Base-by-base conservation (phyloP, 2,113 vertebrate genomes). In the Zootoca vivipara region DNA sequence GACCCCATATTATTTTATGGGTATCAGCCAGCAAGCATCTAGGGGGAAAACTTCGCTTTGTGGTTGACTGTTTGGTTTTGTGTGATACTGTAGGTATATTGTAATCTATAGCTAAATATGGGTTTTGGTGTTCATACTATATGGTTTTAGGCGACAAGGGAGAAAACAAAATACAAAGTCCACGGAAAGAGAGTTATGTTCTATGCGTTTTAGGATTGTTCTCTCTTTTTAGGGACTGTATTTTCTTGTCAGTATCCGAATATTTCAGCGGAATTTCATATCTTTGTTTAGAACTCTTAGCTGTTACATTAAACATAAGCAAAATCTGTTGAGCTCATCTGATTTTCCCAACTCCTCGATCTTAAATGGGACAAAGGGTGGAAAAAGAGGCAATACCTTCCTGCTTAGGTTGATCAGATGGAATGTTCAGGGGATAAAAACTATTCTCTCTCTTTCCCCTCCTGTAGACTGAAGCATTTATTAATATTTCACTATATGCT, bases 71-170 rank as follows among this genome's bases (percentile, higher is more conserved):
- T 62, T 0, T 0, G 82, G 2, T 56, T 79, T 86, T 92, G 81
- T 70, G 74, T 89, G 26, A 79, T 83, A 67, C 4, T 90, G 72
- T 87, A 92, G 83, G 90, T 92, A 65, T 88, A 89, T 79, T 78
- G 83, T 64, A 42, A 62, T 89, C 35, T 77, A 26, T 9, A 75
- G 15, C 56, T 16, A 82, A 82, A 87, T 16, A 83, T 28, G 69
- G 8, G 72, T 75, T 87, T 83, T 77, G 79, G 1, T 74, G 16
- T 85, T 92, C 77, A 83, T 69, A 70, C 22, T 78, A 10, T 65
- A 40, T 79, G 72, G 15, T 9, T 86, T 0, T 40, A 65, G 56
- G 5, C 56, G 58, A 78, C 64, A 28, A 13, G 8, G 74, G 22
- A 67, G 30, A 86, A 87, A 38, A 56, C 3, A 26, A 26, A 73